Conservation (phyloP, 2,888 invertebrate species). For the Koerneria pararmatus region DNA sequence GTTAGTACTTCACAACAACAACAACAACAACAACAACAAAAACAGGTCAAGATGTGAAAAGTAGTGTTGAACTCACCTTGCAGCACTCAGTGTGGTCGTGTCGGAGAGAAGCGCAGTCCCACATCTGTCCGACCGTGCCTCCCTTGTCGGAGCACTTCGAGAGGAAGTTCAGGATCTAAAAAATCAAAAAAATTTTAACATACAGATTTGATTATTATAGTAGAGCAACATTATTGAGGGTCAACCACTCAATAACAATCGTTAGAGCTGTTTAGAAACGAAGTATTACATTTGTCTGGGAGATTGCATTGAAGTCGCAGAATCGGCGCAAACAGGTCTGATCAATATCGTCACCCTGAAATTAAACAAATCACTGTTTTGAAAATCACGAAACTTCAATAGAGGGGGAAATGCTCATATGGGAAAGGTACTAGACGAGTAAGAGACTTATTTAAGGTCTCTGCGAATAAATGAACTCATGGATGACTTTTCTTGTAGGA, state of each 20-base stretch:
- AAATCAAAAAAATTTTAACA: background rate
- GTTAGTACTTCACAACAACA: too few relatives aligned
- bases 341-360: conserved; percentile 36
- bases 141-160: conserved; percentile 53
- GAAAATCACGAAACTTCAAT: too few relatives aligned
- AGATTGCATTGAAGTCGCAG: conserved; percentile 58
- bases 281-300: conserved; percentile 51
- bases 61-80: conserved; percentile 29
- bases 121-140: conserved; percentile 56
- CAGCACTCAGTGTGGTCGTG: conserved; percentile 56
- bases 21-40: too few relatives aligned
- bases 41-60: too few relatives aligned
- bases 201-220: background rate
- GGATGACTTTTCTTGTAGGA: background rate
- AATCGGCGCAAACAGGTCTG: conserved; percentile 53
- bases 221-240: background rate
- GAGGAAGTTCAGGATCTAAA: conserved; percentile 54
- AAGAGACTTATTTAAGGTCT: too few relatives aligned
- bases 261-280: background rate
- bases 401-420: too few relatives aligned
- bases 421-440: too few relatives aligned
- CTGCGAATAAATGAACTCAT: too few relatives aligned
- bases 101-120: conserved; percentile 58
- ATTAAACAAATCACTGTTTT: background rate
- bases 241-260: background rate